Percentiles rank a stretch among this genome's conserved stretches.
These are phyloP conservation scores for Cotesia vestalis DNA, from an alignment of 1,140 invertebrate genomes.

Conservation along the genomic window DNA sequence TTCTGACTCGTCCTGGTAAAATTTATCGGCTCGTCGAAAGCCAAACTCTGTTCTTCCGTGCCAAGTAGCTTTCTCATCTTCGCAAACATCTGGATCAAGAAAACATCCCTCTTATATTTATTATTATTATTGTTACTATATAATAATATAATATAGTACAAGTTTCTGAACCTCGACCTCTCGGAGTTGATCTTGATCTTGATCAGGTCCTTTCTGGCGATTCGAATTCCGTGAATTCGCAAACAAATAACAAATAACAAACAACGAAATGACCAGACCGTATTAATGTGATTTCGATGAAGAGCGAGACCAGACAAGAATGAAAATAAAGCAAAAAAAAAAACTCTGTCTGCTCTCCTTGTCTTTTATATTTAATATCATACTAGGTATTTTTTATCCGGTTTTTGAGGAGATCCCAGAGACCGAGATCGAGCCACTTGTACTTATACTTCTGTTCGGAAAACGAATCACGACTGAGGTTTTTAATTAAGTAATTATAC, in stretches of 20 bases:
- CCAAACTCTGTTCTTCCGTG: slow-evolving; percentile 26
- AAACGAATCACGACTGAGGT: slow-evolving; percentile 19
- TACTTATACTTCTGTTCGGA: slow-evolving; percentile 29
- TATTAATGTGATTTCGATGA: too few relatives aligned
- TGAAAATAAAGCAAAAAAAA: neutral
- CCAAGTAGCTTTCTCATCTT: slow-evolving; percentile 25
- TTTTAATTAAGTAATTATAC: slow-evolving; percentile 41
- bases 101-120: neutral
- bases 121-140: too few relatives aligned
- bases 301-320: neutral
- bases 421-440: neutral
- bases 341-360: neutral
- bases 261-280: too few relatives aligned
- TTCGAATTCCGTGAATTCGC: too few relatives aligned
- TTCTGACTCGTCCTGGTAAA: slow-evolving; percentile 23
- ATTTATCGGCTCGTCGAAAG: slow-evolving; percentile 27
- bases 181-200: too few relatives aligned
- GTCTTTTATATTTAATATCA: neutral
- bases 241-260: too few relatives aligned
- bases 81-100: slow-evolving; percentile 21
- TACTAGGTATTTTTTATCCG: neutral
- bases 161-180: neutral
- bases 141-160: too few relatives aligned
- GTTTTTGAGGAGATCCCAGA: neutral
- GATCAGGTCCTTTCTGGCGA: too few relatives aligned